These are phyloP conservation scores for Leucophenga montana DNA, from an alignment of 2,888 invertebrate species.

Conservation along the genomic window DNA sequence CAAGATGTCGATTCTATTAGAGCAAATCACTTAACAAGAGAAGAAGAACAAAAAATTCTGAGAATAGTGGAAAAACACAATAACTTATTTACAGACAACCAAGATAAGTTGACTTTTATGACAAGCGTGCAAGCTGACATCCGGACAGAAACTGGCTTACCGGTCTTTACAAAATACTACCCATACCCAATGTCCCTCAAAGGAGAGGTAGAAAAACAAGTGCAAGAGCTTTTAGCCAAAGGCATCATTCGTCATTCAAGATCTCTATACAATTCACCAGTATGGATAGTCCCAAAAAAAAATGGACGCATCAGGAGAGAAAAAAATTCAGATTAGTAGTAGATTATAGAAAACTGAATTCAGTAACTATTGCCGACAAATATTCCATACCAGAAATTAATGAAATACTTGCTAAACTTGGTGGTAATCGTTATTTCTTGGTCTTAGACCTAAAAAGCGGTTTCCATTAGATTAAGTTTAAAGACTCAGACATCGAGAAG, in stretches of 20 bases:
- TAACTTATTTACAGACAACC: not conserved
- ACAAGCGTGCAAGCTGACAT: too few relatives aligned
- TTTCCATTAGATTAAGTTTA: constrained; percentile 18
- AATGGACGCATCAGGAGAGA: not conserved
- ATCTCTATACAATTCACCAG: not conserved
- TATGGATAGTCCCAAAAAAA: too few relatives aligned
- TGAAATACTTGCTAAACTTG: not conserved
- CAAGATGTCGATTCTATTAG: too few relatives aligned
- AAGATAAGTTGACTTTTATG: too few relatives aligned
- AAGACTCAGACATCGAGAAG: constrained; percentile 22
- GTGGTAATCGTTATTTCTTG: not conserved
- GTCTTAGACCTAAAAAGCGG: not conserved
- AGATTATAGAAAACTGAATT: constrained; percentile 21
- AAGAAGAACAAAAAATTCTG: not conserved
- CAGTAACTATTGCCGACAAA: not conserved
- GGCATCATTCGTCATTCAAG: not conserved
- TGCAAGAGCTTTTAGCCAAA: not conserved
- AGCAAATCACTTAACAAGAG: constrained; percentile 20
- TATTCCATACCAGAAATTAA: constrained; percentile 15
- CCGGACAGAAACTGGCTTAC: too few relatives aligned
- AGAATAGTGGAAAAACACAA: not conserved
- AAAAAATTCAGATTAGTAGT: constrained; percentile 12
- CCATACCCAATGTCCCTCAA: not conserved
- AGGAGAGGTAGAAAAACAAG: constrained; percentile 16
- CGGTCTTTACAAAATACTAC: too few relatives aligned